A percentile compares a stretch with the other conserved stretches of the same genome.
These are phyloP conservation scores for Tragopan temminckii DNA, from an alignment of 2,797 vertebrate genomes.

Conservation along the genomic window DNA sequence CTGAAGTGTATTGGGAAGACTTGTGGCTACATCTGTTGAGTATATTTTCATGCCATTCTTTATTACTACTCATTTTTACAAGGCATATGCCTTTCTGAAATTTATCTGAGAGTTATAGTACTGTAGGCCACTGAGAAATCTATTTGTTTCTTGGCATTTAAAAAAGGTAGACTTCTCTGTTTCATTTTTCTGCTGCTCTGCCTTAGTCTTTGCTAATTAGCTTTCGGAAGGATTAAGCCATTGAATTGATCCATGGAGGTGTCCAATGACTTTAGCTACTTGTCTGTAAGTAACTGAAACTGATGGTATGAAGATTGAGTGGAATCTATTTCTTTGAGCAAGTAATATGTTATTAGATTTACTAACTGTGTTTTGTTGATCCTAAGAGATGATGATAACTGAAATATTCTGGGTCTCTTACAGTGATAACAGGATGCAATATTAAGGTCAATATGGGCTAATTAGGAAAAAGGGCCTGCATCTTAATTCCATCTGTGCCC, in stretches of 20 bases:
- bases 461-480: neutral
- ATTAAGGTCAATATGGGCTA: neutral
- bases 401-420: neutral
- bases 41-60: constrained; percentile 22
- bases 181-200: neutral
- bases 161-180: neutral
- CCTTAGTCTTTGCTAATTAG: neutral
- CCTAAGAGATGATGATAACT: neutral
- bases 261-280: neutral
- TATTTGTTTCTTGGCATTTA: neutral
- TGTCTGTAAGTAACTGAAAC: neutral
- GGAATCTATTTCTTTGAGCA: neutral
- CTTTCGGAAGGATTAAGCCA: neutral
- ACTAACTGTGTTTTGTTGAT: neutral
- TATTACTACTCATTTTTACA: neutral
- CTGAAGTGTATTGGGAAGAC: constrained; percentile 17
- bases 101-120: neutral
- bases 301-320: neutral
- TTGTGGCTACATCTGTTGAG: constrained; percentile 26
- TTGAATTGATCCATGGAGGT: neutral
- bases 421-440: neutral
- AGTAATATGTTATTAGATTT: neutral
- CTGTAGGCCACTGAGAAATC: neutral
- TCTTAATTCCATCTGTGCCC: neutral
- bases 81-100: neutral